phyloP scores from a whole-genome alignment of 64 coral and sea anemone genomes.

The Pocillopora damicornis region DNA sequence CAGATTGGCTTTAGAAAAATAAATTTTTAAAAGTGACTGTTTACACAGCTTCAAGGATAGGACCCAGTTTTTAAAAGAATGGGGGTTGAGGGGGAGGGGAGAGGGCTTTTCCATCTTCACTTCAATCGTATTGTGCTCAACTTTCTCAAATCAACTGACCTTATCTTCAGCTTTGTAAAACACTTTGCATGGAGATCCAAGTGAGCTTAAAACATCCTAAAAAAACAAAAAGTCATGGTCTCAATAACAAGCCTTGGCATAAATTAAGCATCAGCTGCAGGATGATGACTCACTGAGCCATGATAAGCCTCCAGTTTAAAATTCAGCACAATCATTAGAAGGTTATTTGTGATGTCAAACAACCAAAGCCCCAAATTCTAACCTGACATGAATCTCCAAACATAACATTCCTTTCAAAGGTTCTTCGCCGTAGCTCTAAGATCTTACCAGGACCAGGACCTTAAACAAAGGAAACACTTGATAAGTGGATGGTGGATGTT shows the following conservation, averaged over 20 bases:
- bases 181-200: conserved; percentile 96
- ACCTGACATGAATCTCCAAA: conserved; percentile 99
- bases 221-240: neutral
- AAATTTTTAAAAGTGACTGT: no score
- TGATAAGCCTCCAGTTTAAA: no score
- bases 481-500: neutral
- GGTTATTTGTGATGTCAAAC: no score
- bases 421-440: conserved; percentile 80
- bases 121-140: no score
- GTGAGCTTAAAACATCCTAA: conserved; percentile 84
- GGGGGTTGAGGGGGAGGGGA: no score
- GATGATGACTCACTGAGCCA: no score
- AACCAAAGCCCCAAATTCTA: neutral
- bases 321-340: no score
- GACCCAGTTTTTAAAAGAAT: no score
- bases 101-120: no score
- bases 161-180: conserved; percentile 99
- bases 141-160: conserved; percentile 31
- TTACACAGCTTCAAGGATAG: no score
- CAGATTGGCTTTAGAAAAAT: neutral
- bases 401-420: conserved; percentile 80
- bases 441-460: conserved; percentile 94
- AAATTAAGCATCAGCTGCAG: neutral
- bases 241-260: neutral
- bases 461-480: conserved; percentile 3